Conservation (phyloP, 2,888 invertebrate genomes). For the Melanargia galathea region DNA sequence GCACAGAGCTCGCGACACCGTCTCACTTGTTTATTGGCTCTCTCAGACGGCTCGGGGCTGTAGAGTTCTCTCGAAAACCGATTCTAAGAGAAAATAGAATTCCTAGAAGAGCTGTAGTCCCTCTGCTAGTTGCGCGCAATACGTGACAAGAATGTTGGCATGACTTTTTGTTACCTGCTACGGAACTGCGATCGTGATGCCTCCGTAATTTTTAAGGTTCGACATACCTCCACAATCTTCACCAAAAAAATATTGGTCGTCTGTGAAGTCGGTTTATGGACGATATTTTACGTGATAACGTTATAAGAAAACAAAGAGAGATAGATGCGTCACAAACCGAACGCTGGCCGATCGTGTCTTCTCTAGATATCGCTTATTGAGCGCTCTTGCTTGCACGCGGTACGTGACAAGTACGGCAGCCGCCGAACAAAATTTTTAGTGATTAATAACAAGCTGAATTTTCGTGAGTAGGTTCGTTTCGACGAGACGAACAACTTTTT, state of each 20-base stretch:
- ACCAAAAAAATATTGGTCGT: neutral
- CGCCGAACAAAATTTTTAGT: too few relatives aligned
- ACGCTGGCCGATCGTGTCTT: too few relatives aligned
- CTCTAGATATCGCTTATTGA: too few relatives aligned
- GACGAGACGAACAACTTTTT: too few relatives aligned
- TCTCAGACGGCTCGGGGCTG: constrained; percentile 27
- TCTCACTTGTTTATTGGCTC: constrained; percentile 37
- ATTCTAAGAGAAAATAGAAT: constrained; percentile 24
- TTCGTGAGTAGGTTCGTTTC: too few relatives aligned
- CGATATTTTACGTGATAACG: too few relatives aligned
- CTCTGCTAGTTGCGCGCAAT: constrained; percentile 20
- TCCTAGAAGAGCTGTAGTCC: constrained; percentile 23
- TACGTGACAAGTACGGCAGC: too few relatives aligned
- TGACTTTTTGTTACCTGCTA: constrained; percentile 7
- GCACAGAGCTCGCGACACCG: constrained; percentile 31
- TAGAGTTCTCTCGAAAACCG: constrained; percentile 23
- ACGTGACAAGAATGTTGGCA: constrained; percentile 20
- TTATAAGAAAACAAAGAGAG: too few relatives aligned
- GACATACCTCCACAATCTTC: neutral
- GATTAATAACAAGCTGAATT: too few relatives aligned
- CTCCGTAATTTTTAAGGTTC: neutral
- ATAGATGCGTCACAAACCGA: too few relatives aligned
- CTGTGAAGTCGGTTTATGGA: too few relatives aligned
- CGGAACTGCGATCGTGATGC: neutral
- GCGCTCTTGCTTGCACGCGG: too few relatives aligned